phyloP scores from a whole-genome alignment of 2,888 invertebrate genomes.

The Chrysomela aeneicollis region DNA sequence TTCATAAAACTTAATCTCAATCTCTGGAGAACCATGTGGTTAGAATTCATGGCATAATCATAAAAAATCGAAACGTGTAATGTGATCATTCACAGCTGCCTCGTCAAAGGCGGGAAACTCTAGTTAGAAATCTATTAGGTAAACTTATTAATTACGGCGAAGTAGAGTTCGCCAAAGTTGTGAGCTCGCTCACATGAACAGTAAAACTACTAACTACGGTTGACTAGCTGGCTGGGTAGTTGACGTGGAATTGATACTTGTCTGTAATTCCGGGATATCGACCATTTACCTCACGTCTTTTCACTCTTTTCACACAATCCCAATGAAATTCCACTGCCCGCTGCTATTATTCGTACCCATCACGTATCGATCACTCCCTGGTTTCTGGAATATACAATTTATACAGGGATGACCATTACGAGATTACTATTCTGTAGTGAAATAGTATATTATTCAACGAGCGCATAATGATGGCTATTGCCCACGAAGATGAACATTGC shows the following conservation, averaged over 20 bases:
- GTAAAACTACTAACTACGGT: background rate
- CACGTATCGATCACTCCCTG: background rate
- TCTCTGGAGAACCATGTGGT: background rate
- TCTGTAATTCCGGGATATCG: background rate
- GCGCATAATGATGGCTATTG: too few species aligned
- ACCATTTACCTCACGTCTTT: slow-evolving; percentile 3
- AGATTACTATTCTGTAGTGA: too few species aligned
- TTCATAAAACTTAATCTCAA: too few species aligned
- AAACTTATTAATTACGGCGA: slow-evolving; percentile 3
- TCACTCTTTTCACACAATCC: slow-evolving; percentile 5
- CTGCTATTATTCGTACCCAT: background rate
- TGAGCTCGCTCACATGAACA: slow-evolving; percentile 1
- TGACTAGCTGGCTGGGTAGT: background rate
- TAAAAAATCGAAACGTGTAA: background rate
- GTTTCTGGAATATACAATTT: background rate
- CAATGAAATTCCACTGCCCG: slow-evolving; percentile 1
- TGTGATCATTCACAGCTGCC: background rate
- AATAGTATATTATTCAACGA: too few species aligned
- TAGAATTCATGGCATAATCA: background rate
- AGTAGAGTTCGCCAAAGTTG: background rate
- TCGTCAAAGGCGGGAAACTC: background rate
- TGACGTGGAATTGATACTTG: slow-evolving; percentile 3
- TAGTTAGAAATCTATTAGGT: slow-evolving; percentile 5
- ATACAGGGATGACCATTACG: too few species aligned
- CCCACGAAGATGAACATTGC: too few species aligned